Percentiles rank a stretch among this genome's conserved stretches.
Evolutionary conservation across 2,888 invertebrate species (phyloP).

Genomic region (Coremacera marginata): DNA sequence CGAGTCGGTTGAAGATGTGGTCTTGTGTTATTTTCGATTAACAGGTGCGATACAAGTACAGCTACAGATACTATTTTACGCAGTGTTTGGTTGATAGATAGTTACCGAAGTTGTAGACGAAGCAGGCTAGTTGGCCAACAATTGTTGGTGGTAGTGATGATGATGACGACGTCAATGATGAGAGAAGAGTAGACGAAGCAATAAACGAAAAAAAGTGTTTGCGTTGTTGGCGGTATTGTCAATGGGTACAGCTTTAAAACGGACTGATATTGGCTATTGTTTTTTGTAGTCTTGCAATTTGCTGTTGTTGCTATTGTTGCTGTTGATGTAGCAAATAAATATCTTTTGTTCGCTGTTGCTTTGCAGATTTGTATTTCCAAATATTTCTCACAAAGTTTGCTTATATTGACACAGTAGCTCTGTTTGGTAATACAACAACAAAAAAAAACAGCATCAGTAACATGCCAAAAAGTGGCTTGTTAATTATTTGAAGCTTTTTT

Average conservation of each 20-base stretch:
- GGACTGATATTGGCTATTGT: background rate
- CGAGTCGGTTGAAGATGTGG: background rate
- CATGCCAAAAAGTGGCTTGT: slow-evolving; percentile 1
- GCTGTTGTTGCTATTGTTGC: background rate
- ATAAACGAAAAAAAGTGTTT: too few relatives aligned
- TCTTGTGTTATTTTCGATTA: background rate
- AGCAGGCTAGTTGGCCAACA: slow-evolving; percentile 27
- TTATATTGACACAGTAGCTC: slow-evolving; percentile 20
- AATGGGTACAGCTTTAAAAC: background rate
- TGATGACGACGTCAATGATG: background rate
- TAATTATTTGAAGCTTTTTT: background rate
- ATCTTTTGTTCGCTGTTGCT: background rate
- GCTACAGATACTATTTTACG: slow-evolving; percentile 26
- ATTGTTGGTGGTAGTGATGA: background rate
- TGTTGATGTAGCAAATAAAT: background rate
- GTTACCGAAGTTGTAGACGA: background rate
- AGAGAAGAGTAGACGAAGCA: background rate
- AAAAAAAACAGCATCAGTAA: slow-evolving; percentile 1
- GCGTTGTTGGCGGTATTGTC: background rate
- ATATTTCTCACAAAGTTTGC: slow-evolving; percentile 9
- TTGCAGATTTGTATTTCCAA: background rate
- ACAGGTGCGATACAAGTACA: slow-evolving; percentile 12
- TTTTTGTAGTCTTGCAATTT: background rate
- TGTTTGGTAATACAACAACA: background rate
- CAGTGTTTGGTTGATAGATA: background rate